Evolutionary conservation across 2,113 vertebrate genomes (phyloP).

Genomic region (Lasiurus borealis): DNA sequence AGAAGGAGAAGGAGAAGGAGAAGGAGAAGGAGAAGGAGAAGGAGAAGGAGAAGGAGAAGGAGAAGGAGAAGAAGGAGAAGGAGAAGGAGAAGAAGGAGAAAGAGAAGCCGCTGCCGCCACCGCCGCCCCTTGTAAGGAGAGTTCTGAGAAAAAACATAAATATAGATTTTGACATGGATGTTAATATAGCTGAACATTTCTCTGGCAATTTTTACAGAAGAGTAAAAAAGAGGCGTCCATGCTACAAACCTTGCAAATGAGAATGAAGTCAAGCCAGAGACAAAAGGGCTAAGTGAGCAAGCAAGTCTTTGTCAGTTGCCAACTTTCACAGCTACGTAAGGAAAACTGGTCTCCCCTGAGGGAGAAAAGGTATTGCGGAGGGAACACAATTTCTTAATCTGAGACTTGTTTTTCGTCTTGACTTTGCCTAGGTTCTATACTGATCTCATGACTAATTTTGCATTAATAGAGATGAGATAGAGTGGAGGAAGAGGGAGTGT

Average conservation of each 20-base stretch:
- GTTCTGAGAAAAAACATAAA: neutral
- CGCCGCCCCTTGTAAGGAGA: neutral
- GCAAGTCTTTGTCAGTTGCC: neutral
- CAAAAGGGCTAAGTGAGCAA: neutral
- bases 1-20: no score
- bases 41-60: no score
- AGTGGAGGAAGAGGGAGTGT: neutral
- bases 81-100: no score
- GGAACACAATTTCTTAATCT: neutral
- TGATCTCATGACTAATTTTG: conserved; percentile 7
- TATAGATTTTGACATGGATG: neutral
- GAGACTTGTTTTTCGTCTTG: neutral
- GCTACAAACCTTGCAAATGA: neutral
- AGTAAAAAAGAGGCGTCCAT: neutral
- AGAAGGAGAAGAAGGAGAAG: no score
- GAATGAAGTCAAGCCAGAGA: neutral
- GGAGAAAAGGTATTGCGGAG: neutral
- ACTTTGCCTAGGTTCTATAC: neutral
- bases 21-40: no score
- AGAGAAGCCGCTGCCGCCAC: no score
- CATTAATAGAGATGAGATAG: neutral
- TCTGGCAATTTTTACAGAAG: neutral
- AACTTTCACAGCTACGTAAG: neutral
- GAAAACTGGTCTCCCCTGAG: neutral
- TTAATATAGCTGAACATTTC: neutral